Conservation (phyloP, 1,140 invertebrate genomes). For the Mylabris phalerata region DNA sequence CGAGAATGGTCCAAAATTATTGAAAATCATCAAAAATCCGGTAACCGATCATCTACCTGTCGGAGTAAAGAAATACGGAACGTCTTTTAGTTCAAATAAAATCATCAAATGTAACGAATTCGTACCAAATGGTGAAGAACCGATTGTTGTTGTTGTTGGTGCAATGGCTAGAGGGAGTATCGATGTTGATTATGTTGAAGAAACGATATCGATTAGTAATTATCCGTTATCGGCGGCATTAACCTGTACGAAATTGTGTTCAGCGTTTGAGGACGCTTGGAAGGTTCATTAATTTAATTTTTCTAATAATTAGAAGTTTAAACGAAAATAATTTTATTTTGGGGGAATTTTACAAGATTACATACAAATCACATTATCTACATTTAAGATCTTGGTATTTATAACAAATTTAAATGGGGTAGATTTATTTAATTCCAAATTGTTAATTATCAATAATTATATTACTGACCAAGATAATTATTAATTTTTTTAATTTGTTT, state of each 20-base stretch:
- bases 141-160: constrained; percentile 87
- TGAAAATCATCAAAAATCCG: constrained; percentile 98
- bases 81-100: constrained; percentile 81
- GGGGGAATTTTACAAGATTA: no score
- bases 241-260: constrained; percentile 94
- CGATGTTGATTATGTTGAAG: constrained; percentile 85
- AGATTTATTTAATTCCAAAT: no score
- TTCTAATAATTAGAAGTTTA: no score
- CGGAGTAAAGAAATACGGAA: constrained; percentile 84
- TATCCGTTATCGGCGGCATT: constrained; percentile 95
- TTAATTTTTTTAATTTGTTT: no score
- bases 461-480: no score
- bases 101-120: constrained; percentile 71
- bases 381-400: no score
- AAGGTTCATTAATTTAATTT: constrained; percentile 60
- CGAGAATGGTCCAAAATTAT: constrained; percentile 81
- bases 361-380: no score
- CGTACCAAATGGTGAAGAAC: constrained; percentile 71
- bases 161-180: constrained; percentile 97
- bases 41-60: constrained; percentile 92
- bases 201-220: constrained; percentile 85
- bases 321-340: no score
- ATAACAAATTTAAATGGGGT: no score
- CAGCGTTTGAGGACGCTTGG: constrained; percentile 96
- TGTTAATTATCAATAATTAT: no score